Evolutionary conservation across 64 coral and sea anemone genomes (phyloP), one percentile per base, ranked within the genome.

Genomic region (Stichodactyla helianthus): DNA sequence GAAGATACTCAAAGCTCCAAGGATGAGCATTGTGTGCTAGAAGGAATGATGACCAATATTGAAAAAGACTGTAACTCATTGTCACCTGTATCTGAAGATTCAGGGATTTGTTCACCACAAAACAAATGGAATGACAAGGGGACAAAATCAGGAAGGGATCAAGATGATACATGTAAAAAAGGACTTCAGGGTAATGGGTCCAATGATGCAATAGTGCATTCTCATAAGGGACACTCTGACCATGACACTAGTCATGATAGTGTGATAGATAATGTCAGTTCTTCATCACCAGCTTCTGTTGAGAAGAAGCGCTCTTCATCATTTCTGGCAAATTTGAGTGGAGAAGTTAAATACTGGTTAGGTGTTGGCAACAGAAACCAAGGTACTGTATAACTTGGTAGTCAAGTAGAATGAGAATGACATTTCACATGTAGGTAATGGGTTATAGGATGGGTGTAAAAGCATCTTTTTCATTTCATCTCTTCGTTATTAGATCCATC

Each of bases 311-410:
- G 23, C 17, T 44, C n/a, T 20, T 68, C 87, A 22, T 96, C 94
- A 11, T 89, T 90, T 55, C 89, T 96, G 17, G 61, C 87, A 80
- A 89, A 65, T 51, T 87, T 96, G 28, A 96, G 94, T 86, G 91
- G 82, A 90, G 91, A 96, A 84, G 94, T 96, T 12, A 96, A 93
- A 28, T 96, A 96, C 70, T 96, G 94, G 94, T 77, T 96, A 10
- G 94, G 94, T 17, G 85, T 87, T 27, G 87, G 86, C 12, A 57
- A 20, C 78, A 76, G 83, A 76, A 86, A 64, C 54, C 86, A 55
- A 92, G 81, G 62, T 93, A 84, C 84, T 60, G 25, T 20, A 58
- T 4, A 11, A 58, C 5, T 44, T 3, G 35, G 35, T 3, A 44
- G 35, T 44, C 35, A 44, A 44, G 35, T 44, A 44, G 35, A 44